phyloP scores from a whole-genome alignment of 2,797 vertebrate species.

The Otolemur crassicaudatus region DNA sequence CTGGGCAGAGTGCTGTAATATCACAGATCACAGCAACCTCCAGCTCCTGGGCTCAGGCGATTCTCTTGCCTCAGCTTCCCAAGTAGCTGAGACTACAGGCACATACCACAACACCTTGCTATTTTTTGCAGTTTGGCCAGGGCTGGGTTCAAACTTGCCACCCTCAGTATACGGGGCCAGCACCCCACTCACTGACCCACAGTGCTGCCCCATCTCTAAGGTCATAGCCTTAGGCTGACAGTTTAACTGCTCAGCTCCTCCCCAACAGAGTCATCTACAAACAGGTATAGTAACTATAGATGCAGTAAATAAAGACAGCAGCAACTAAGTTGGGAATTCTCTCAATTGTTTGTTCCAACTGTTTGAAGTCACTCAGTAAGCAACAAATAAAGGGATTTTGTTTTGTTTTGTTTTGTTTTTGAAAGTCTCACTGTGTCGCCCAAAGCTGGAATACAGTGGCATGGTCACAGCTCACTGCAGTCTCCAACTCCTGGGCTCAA shows the following conservation, averaged over 20 bases:
- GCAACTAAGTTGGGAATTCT: background rate
- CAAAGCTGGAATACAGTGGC: background rate
- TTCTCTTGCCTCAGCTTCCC: no score
- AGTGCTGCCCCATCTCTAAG: no score
- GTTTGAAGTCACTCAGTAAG: background rate
- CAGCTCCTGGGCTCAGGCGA: no score
- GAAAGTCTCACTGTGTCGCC: background rate
- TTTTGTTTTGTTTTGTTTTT: background rate
- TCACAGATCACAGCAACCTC: background rate
- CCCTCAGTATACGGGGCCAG: no score
- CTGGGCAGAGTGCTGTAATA: background rate
- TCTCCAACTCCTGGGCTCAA: background rate
- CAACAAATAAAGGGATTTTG: background rate
- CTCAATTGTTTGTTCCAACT: background rate
- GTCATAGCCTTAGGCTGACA: no score
- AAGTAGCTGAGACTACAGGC: no score
- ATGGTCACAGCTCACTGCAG: background rate
- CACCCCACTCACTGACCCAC: no score
- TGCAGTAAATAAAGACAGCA: background rate
- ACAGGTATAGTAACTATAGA: background rate
- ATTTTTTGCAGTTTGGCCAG: no score
- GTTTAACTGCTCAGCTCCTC: no score
- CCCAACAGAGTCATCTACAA: no score
- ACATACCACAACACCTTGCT: no score
- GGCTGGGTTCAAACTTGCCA: no score